Conservation (phyloP, 2,888 invertebrate species). For the Lycia hirtaria region DNA sequence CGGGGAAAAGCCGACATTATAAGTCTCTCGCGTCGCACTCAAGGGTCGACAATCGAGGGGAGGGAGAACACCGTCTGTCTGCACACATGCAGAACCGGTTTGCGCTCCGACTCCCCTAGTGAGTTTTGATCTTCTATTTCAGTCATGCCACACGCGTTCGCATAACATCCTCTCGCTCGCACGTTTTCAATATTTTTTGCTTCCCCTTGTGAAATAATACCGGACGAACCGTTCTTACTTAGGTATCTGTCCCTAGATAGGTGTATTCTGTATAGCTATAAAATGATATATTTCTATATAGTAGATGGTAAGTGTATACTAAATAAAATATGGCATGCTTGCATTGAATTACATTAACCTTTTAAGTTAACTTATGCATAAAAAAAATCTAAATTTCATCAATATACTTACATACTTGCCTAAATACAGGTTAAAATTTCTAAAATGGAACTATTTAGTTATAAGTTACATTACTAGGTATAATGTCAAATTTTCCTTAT, state of each 20-base stretch:
- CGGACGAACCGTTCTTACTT: constrained; percentile 77
- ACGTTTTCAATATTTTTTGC: constrained; percentile 82
- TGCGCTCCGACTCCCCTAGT: constrained; percentile 79
- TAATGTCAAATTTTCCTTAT: no score
- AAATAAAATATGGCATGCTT: constrained; percentile 54
- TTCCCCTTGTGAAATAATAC: constrained; percentile 80
- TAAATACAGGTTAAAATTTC: not conserved
- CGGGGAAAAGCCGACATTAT: constrained; percentile 76
- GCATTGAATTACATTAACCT: constrained; percentile 42
- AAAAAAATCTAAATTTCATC: not conserved
- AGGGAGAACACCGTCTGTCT: constrained; percentile 74
- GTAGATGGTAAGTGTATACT: constrained; percentile 61
- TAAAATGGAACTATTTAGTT: not conserved
- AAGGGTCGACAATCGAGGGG: constrained; percentile 80
- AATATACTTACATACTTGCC: not conserved
- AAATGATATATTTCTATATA: constrained; percentile 51
- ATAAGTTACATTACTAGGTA: no score
- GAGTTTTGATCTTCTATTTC: constrained; percentile 70
- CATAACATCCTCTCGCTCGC: constrained; percentile 73
- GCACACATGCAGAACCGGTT: constrained; percentile 84
- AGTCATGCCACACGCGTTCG: constrained; percentile 74
- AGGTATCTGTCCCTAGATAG: constrained; percentile 68
- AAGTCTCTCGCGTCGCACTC: constrained; percentile 72
- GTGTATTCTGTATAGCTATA: constrained; percentile 39
- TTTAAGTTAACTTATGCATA: not conserved